Base-by-base conservation (phyloP, 2,888 invertebrate species). In the Epinotia nisella region DNA sequence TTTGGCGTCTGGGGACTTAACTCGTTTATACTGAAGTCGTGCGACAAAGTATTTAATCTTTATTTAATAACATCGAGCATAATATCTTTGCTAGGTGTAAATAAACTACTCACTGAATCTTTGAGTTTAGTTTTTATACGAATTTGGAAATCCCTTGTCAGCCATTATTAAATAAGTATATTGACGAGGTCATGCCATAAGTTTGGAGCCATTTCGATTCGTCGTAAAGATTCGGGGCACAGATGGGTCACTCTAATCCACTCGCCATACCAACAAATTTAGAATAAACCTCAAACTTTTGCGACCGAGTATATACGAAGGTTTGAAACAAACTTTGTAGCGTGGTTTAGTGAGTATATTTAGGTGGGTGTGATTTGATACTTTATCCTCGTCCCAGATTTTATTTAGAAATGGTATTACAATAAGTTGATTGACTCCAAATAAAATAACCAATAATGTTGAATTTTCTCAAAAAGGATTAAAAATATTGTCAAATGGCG, bases 291-390 rank as follows among this genome's bases (percentile, higher is more conserved):
- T 69, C 41, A 61, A 69, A 61, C 53, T 69, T 69, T 61, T 61
- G 61, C 53, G 41, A 61, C 69, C 39, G 39, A 60, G 53, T 41
- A 69, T 61, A 69, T 69, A 55, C 60, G 60, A 69, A 69, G 69
- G 68, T 61, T 61, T 19, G 15, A 39, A 65, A 53, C 51, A 66
- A 66, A 55, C 41, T 66, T 65, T 10, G 19, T 21, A 9, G 55
- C 19, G 51, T 65, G 35, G 60, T 70, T 61, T 53, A 39, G n/a
- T 11, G 39, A 39, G 60, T 69, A 60, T 69, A 61, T 61, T 69
- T 41, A 55, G 53, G 39, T 51, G 15, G 13, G 3, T 21, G 24
- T 65, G 10, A 19, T 58, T 65, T 15, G 35, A 5, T 49, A 49
- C 5, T 15, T 39, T 19, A 53, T 19, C 2, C 53, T 19, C 11